phyloP scores from a whole-genome alignment of 2,888 invertebrate genomes.

The Pheosia tremula region DNA sequence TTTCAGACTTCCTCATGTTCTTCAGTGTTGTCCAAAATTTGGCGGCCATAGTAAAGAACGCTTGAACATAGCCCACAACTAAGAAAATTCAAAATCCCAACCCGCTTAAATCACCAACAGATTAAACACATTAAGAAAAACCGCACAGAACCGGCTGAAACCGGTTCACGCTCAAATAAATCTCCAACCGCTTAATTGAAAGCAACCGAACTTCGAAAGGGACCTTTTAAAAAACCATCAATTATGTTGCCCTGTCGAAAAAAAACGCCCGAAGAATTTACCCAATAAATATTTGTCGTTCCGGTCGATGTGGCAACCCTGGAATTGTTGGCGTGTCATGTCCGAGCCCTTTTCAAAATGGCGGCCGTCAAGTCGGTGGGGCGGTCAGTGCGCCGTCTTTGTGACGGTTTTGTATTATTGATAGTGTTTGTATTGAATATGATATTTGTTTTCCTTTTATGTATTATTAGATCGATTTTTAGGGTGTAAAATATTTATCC shows the following conservation, averaged over 20 bases:
- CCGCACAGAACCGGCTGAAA: conserved; percentile 22
- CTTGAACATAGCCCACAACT: too few relatives aligned
- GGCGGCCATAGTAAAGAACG: too few relatives aligned
- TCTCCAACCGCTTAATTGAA: conserved; percentile 16
- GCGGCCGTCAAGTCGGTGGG: conserved; percentile 56
- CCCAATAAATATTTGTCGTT: conserved; percentile 63
- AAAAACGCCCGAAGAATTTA: conserved; percentile 51
- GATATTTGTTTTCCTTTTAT: too few relatives aligned
- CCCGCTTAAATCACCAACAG: conserved; percentile 14
- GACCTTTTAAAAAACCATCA: conserved; percentile 56
- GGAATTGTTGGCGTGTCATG: conserved; percentile 62
- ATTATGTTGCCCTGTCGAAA: conserved; percentile 40
- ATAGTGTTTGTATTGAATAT: conserved; percentile 46
- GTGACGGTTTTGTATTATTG: conserved; percentile 65
- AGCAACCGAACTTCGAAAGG: conserved; percentile 12
- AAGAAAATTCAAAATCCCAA: conserved; percentile 5
- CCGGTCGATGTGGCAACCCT: conserved; percentile 59
- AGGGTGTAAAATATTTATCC: too few relatives aligned
- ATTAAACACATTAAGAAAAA: conserved; percentile 24
- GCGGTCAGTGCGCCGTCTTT: conserved; percentile 70
- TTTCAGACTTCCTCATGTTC: too few relatives aligned
- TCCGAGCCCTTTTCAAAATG: conserved; percentile 81
- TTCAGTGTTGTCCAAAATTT: too few relatives aligned
- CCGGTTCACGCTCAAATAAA: conserved; percentile 16
- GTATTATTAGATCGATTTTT: too few relatives aligned